Conservation (phyloP, 2,888 invertebrate species). For the Nemapogon koenigi region DNA sequence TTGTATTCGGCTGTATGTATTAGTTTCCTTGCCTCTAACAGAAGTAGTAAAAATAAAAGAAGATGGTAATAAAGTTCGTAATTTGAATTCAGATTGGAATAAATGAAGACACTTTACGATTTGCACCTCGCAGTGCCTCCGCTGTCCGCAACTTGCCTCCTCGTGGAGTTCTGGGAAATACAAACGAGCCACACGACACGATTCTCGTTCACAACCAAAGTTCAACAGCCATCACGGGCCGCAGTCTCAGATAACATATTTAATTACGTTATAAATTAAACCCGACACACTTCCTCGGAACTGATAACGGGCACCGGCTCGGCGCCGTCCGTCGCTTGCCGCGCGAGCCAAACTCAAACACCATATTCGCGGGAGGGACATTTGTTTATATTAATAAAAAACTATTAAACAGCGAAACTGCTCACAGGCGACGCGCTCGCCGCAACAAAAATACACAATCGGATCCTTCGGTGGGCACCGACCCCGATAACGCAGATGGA, state of each 20-base stretch:
- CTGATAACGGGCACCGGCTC: slow-evolving; percentile 51
- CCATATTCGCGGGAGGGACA: too few species aligned
- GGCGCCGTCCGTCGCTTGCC: slow-evolving; percentile 1
- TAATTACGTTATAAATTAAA: slow-evolving; percentile 60
- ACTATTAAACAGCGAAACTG: neutral
- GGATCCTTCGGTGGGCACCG: slow-evolving; percentile 40
- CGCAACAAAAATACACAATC: slow-evolving; percentile 39
- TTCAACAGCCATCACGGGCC: slow-evolving; percentile 33
- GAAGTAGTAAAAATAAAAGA: too few species aligned
- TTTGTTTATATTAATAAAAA: neutral
- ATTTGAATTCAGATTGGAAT: too few species aligned
- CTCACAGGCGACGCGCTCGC: slow-evolving; percentile 25
- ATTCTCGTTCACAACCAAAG: slow-evolving; percentile 33
- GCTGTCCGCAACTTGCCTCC: too few species aligned
- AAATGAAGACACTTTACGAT: too few species aligned
- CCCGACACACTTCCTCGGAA: slow-evolving; percentile 46
- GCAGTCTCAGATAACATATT: slow-evolving; percentile 45
- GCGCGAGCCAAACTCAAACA: too few species aligned
- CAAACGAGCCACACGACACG: too few species aligned
- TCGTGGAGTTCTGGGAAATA: too few species aligned
- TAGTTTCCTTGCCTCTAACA: too few species aligned
- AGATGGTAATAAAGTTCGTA: too few species aligned
- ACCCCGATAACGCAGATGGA: slow-evolving; percentile 46
- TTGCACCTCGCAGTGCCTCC: too few species aligned
- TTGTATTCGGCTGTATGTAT: too few species aligned